A percentile compares a stretch with the other conserved stretches of the same genome.
Evolutionary conservation across 2,113 vertebrate genomes (phyloP).

Genomic region (Tachuris rubrigastra): DNA sequence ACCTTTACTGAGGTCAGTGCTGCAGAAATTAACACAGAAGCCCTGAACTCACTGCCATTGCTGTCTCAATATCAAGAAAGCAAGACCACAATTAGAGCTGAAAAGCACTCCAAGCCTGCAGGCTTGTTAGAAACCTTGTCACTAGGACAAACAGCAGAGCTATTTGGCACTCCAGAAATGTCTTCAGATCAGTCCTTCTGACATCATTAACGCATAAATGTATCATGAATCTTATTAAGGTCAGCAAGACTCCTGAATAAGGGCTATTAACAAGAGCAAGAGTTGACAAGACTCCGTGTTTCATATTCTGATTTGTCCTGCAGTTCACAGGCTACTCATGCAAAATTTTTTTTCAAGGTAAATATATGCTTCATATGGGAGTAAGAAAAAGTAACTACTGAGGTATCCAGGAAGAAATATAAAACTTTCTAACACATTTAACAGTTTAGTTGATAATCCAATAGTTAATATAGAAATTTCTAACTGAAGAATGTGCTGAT

Average conservation of each 20-base stretch:
- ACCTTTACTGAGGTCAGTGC: neutral
- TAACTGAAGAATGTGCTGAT: neutral
- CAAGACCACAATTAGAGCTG: neutral
- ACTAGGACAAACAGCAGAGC: neutral
- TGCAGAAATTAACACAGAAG: neutral
- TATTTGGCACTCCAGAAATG: neutral
- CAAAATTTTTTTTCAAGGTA: neutral
- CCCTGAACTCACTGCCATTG: neutral
- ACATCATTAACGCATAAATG: neutral
- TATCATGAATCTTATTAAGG: neutral
- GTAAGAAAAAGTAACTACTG: neutral
- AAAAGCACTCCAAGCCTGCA: neutral
- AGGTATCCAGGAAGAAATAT: neutral
- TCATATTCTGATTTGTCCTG: neutral
- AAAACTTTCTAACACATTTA: neutral
- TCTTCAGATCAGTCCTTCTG: neutral
- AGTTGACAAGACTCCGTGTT: neutral
- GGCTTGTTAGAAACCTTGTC: neutral
- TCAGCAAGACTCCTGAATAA: neutral
- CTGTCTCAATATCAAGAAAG: neutral
- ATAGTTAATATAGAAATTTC: neutral
- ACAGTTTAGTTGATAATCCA: neutral
- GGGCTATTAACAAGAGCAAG: neutral
- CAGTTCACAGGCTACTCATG: neutral
- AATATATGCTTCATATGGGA: neutral